A percentile compares a stretch with the other conserved stretches of the same genome.
These are phyloP conservation scores for Mormyrus proboscirostris DNA, from an alignment of 2,797 vertebrate species.

Conservation along the genomic window DNA sequence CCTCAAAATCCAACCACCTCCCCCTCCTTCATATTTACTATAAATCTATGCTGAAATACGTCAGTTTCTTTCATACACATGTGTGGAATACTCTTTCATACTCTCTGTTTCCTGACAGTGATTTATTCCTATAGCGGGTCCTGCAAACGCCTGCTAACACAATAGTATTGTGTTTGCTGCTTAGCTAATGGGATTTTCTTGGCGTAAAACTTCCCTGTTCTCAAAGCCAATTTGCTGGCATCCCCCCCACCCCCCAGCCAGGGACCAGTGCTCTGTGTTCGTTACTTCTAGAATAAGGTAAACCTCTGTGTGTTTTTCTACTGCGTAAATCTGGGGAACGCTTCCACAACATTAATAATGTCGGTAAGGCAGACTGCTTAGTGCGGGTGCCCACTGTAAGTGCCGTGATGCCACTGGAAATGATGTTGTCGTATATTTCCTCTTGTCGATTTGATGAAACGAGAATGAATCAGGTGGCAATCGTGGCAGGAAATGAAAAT, in stretches of 20 bases:
- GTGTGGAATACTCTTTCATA: neutral
- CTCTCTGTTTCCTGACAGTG: neutral
- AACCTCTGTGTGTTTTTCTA: neutral
- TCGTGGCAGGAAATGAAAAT: conserved; percentile 48
- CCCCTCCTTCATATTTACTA: neutral
- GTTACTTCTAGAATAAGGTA: neutral
- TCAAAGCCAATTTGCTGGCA: neutral
- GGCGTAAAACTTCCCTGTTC: neutral
- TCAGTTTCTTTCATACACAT: neutral
- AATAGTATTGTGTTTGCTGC: neutral
- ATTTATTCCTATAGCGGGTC: neutral
- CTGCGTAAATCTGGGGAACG: neutral
- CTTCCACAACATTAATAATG: neutral
- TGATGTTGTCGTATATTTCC: conserved; percentile 18
- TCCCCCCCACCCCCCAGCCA: neutral
- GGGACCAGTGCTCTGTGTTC: neutral
- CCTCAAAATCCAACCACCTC: neutral
- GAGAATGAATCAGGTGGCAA: conserved; percentile 38
- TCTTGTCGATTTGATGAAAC: conserved; percentile 36
- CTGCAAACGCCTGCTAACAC: conserved; percentile 1
- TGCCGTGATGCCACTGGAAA: conserved; percentile 11
- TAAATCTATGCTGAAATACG: neutral
- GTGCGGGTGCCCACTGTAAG: conserved; percentile 31
- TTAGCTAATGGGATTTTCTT: conserved; percentile 17
- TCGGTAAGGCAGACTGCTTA: conserved; percentile 7